Conservation (phyloP, 2,888 invertebrate genomes). For the Orchesellides sinensis region DNA sequence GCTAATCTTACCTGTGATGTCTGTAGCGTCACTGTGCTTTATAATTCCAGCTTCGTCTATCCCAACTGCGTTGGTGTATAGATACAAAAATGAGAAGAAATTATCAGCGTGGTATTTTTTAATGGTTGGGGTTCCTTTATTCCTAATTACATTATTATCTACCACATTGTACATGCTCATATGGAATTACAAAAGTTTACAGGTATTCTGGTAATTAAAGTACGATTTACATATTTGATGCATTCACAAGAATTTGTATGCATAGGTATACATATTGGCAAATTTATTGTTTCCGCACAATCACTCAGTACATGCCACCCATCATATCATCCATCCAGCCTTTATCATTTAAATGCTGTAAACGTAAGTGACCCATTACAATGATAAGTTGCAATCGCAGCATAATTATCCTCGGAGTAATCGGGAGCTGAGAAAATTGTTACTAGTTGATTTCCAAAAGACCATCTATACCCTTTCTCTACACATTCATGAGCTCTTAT, state of each 20-base stretch:
- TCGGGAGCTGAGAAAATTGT: conserved; percentile 63
- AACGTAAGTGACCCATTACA: conserved; percentile 14
- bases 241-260: too few species aligned
- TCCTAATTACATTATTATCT: neutral
- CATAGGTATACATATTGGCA: too few species aligned
- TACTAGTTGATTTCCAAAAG: conserved; percentile 27
- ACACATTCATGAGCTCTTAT: conserved; percentile 58
- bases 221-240: too few species aligned
- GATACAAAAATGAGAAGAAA: neutral
- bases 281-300: too few species aligned
- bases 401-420: conserved; percentile 27
- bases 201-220: too few species aligned
- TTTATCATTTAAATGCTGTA: conserved; percentile 19
- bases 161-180: conserved; percentile 21
- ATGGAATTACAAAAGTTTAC: too few species aligned
- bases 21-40: conserved; percentile 23
- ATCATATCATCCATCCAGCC: too few species aligned
- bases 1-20: neutral
- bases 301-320: too few species aligned
- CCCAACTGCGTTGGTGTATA: conserved; percentile 28
- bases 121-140: conserved; percentile 13
- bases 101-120: conserved; percentile 32
- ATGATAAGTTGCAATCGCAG: conserved; percentile 40
- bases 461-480: conserved; percentile 27
- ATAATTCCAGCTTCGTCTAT: conserved; percentile 28